Evolutionary conservation across 2,888 invertebrate genomes (phyloP).

Genomic region (Watsonalla binaria): DNA sequence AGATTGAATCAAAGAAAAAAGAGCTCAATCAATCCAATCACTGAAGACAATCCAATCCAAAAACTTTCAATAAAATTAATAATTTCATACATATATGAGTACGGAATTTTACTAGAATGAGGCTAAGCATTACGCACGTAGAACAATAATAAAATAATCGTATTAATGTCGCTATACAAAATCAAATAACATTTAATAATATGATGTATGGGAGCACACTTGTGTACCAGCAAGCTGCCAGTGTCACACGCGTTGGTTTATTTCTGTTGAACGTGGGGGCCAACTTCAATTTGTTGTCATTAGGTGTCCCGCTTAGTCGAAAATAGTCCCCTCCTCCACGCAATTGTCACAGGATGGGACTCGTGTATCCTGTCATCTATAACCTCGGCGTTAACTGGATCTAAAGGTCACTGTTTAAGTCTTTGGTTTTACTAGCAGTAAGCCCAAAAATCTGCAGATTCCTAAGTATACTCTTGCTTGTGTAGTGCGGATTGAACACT

Average conservation of each 20-base stretch:
- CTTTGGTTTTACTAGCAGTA: not conserved
- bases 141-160: too few species aligned
- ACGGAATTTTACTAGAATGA: too few species aligned
- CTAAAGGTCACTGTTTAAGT: not conserved
- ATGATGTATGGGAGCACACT: not conserved
- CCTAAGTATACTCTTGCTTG: not conserved
- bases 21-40: too few species aligned
- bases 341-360: constrained; percentile 47
- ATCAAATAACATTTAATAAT: too few species aligned
- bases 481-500: too few species aligned
- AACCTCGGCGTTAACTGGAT: constrained; percentile 1
- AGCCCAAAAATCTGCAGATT: not conserved
- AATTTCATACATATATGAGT: too few species aligned
- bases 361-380: constrained; percentile 33
- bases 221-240: not conserved
- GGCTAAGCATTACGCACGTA: too few species aligned
- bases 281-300: constrained; percentile 62
- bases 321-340: constrained; percentile 60
- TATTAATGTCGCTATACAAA: too few species aligned
- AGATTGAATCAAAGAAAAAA: too few species aligned
- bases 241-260: constrained; percentile 37
- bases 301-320: constrained; percentile 40
- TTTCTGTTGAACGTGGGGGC: constrained; percentile 38
- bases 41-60: too few species aligned
- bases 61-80: too few species aligned